phyloP scores from a whole-genome alignment of 1,140 invertebrate species.

The Holotrichia oblita region DNA sequence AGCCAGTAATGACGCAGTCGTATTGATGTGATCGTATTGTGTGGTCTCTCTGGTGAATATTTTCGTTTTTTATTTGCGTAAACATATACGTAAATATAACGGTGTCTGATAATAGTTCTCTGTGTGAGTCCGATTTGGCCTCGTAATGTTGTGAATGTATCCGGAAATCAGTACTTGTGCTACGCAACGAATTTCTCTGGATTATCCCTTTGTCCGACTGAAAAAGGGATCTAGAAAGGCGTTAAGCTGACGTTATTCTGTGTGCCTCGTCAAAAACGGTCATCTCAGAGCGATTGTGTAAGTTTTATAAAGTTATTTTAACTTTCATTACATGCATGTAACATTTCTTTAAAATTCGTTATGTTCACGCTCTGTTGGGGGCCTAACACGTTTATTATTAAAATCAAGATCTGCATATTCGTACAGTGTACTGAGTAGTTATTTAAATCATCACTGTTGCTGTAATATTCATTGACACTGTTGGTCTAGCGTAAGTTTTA shows the following conservation, averaged over 20 bases:
- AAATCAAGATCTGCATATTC: too few species aligned
- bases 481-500: too few species aligned
- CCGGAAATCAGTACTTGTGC: neutral
- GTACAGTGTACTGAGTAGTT: too few species aligned
- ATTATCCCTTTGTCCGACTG: neutral
- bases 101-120: constrained; percentile 3
- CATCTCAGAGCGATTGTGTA: constrained; percentile 61
- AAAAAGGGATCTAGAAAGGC: constrained; percentile 50
- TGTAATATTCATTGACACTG: too few species aligned
- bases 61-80: neutral
- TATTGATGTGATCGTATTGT: constrained; percentile 6
- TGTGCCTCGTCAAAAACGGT: constrained; percentile 61
- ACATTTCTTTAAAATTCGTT: too few species aligned
- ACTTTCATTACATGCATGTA: too few species aligned
- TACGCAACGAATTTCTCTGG: neutral
- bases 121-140: neutral
- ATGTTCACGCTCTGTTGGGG: neutral
- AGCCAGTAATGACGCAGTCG: constrained; percentile 21
- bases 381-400: too few species aligned
- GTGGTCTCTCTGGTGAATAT: neutral
- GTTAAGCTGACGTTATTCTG: constrained; percentile 61
- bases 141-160: constrained; percentile 1
- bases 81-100: constrained; percentile 10
- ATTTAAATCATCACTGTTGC: too few species aligned
- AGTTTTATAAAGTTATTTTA: too few species aligned